Evolutionary conservation across 2,888 invertebrate genomes (phyloP).

Genomic region (Tyria jacobaeae): DNA sequence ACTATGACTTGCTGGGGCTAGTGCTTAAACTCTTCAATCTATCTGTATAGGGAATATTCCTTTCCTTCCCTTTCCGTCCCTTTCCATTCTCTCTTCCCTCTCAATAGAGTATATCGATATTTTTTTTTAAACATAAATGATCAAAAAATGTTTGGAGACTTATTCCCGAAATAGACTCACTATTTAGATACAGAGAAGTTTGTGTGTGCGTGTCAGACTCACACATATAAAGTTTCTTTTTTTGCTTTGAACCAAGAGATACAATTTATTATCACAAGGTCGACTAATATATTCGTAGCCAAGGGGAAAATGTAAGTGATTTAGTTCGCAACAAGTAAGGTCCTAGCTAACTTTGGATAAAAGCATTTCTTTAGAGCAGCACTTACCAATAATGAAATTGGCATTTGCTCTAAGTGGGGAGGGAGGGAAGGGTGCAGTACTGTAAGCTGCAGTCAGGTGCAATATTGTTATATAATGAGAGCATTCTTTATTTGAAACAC

Average conservation of each 20-base stretch:
- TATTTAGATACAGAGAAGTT: no score
- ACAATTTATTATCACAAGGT: not conserved
- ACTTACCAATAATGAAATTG: constrained; percentile 12
- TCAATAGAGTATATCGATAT: no score
- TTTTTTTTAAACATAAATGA: no score
- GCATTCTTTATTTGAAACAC: not conserved
- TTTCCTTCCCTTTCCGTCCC: no score
- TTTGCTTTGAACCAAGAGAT: no score
- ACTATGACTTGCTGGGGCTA: no score
- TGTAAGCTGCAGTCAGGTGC: constrained; percentile 4
- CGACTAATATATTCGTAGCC: not conserved
- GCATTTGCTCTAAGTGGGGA: constrained; percentile 1
- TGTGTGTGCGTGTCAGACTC: no score
- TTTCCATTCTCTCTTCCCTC: no score
- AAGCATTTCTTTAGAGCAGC: constrained; percentile 3
- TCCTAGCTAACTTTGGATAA: not conserved
- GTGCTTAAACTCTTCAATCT: no score
- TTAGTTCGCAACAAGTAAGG: not conserved
- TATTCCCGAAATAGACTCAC: no score
- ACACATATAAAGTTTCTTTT: not conserved
- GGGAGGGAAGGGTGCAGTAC: not conserved
- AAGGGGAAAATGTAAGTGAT: not conserved
- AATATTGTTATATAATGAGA: not conserved
- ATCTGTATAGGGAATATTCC: no score
- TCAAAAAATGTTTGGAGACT: no score